phyloP scores from a whole-genome alignment of 2,113 vertebrate species.

The Melanerpes aurifrons region DNA sequence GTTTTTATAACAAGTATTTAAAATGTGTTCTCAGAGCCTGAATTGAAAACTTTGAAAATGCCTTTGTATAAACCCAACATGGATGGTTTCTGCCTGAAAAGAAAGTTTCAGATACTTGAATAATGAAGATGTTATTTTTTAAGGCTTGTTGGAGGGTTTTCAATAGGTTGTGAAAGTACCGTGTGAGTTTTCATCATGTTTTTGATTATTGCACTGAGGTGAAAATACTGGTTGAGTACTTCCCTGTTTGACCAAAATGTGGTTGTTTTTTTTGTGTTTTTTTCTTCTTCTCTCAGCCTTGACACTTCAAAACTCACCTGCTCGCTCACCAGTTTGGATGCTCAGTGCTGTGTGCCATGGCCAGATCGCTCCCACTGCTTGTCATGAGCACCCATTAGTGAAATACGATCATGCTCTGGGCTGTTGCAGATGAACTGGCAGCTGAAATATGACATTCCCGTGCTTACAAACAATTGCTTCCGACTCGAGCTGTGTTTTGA shows the following conservation, averaged over 20 bases:
- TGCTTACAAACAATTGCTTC: not conserved
- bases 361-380: rapidly evolving
- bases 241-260: not conserved
- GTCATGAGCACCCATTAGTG: not conserved
- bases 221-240: not conserved
- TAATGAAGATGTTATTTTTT: not conserved
- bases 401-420: not conserved
- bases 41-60: not conserved
- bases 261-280: no score
- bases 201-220: not conserved
- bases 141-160: not conserved
- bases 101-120: not conserved
- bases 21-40: not conserved
- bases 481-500: not conserved
- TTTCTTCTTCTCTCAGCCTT: not conserved
- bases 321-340: rapidly evolving
- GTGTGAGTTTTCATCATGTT: not conserved
- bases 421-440: not conserved
- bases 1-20: not conserved
- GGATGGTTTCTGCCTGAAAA: not conserved
- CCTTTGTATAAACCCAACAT: not conserved
- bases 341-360: not conserved
- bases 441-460: not conserved
- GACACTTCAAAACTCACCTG: rapidly evolving
- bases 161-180: not conserved